phyloP scores from a whole-genome alignment of 2,888 invertebrate genomes.

The Rhagonycha lutea region DNA sequence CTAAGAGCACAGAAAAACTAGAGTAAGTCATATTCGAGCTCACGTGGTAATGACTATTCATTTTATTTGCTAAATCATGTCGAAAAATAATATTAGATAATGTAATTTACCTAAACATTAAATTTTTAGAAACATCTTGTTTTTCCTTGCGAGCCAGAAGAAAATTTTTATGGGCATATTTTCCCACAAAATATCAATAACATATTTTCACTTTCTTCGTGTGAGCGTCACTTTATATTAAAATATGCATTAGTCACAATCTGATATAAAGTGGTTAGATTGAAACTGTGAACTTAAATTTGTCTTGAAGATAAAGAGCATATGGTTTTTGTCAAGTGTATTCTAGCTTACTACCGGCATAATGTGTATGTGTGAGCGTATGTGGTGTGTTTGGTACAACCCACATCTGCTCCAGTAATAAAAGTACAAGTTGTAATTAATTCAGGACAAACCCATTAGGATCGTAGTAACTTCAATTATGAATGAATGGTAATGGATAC shows the following conservation, averaged over 20 bases:
- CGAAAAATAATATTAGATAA: too few species aligned
- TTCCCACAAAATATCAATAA: neutral
- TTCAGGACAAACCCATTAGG: conserved; percentile 6
- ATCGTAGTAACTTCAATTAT: conserved; percentile 5
- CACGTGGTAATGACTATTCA: too few species aligned
- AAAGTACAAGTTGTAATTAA: conserved; percentile 11
- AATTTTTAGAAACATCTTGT: too few species aligned
- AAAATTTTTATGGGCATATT: too few species aligned
- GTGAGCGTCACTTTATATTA: neutral
- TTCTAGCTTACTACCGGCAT: conserved; percentile 28
- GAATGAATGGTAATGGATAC: conserved; percentile 5
- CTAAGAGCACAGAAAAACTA: too few species aligned
- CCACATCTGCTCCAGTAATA: conserved; percentile 10
- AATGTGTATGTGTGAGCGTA: conserved; percentile 3
- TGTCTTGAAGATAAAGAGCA: conserved; percentile 3
- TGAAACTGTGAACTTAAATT: neutral
- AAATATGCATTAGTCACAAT: neutral
- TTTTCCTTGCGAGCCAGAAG: too few species aligned
- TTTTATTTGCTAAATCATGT: too few species aligned
- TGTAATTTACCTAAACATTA: too few species aligned
- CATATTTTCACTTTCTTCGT: neutral
- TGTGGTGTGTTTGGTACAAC: neutral
- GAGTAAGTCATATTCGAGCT: too few species aligned
- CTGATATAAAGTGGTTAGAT: neutral
- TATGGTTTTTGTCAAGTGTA: conserved; percentile 26